Base-by-base conservation (phyloP, 2,888 invertebrate species). In the Platycheirus albimanus region DNA sequence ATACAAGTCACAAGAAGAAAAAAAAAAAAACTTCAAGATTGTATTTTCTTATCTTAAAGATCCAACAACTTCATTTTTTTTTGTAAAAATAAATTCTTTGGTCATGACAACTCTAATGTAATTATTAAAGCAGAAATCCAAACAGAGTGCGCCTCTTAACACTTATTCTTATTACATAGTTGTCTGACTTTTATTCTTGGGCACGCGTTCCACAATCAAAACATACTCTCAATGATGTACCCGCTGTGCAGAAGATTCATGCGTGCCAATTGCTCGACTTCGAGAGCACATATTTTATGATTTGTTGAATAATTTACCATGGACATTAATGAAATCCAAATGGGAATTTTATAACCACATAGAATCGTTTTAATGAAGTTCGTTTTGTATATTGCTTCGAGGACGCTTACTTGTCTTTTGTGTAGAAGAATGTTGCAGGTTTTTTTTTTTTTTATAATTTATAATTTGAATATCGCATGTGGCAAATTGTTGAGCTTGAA, bases 401-500 rank as follows among this genome's bases (percentile, higher is more conserved):
- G 19, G 47, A 51, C 36, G 63, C 10, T 43, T 19, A 15, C 24
- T 24, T 24, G 19, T 58, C 7, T 49, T 69, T 17, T 28, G 13
- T 36, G 13, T 10, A 7, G 41, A 30, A 15, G 28, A 47, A 54
- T 74, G 51, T 54, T 63, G 47, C 51, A 76, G 54, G 43, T 47
- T 61, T 66, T 49, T 38, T 13, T 13, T 20, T 41, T 38, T 3
- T 13, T 15, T 36, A 13, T 54, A 19, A 28, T 11, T 8, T 15
- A 43, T 80, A 70, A 80, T 75, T 80, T 70, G 64, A 80, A 69
- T 70, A 75, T 80, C 38, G 75, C 80, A 80, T 80, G 80, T 63
- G 36, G 45, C 17, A 51, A 74, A 43, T 54, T 64, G 47, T 28
- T 63, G 20, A 33, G 7, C 30, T 33, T 36, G 36, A 38, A 45